Evolutionary conservation across 2,888 invertebrate genomes (phyloP), one percentile per base, ranked within the genome.

Genomic region (Epinotia bilunana): DNA sequence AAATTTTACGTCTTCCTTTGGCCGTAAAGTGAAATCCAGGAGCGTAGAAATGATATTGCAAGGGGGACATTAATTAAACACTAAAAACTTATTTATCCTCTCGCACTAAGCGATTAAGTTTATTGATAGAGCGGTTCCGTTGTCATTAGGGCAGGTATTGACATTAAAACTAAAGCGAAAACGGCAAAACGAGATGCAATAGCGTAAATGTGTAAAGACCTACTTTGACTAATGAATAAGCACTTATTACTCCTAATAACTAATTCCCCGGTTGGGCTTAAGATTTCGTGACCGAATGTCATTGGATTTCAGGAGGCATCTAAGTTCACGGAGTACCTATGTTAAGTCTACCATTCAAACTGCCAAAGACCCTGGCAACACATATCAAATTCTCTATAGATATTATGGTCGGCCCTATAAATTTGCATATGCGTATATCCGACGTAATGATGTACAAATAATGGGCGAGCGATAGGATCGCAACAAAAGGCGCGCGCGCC

Each of bases 381-480:
- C 62, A 53, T 60, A 65, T 74, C 58, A 64, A 70, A 64, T 58
- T 49, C 60, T 57, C 49, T 70, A 69, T 76, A 78, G 76, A 79
- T 76, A 77, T 28, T 75, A 39, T 39, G 75, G 73, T 62, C 60
- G 60, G 77, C 72, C 76, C 77, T n/a, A 79, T 78, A 82, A 80
- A 81, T 84, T 81, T 81, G 78, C 82, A 80, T 79, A 75, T 76
- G 75, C 77, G 80, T 77, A 79, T 81, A 82, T 82, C 79, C 72
- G 79, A 81, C 79, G 82, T 84, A 83, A 83, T 84, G 83, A 83
- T 82, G 83, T 80, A 84, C 84, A 84, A 84, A 84, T 83, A 84
- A 84, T 83, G 84, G 82, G 49, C 74, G 72, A 60, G 67, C 78
- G 83, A 83, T 84, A 84, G 76, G 75, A 84, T 84, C 84, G 79